Conservation (phyloP, 2,888 invertebrate genomes). For the Leucoptera coffeella region DNA sequence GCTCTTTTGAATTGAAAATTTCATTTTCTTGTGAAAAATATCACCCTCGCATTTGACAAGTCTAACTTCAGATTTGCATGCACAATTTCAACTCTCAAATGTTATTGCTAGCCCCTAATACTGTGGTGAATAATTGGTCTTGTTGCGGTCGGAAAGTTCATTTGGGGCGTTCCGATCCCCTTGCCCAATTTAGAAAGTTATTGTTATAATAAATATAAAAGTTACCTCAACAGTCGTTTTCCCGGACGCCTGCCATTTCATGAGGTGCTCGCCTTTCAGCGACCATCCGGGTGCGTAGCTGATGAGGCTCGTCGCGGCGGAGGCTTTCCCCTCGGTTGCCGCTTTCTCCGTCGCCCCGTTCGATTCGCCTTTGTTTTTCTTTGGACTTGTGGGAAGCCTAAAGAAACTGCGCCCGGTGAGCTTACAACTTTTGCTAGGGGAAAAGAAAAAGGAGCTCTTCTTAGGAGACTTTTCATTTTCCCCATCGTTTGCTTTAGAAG, state of each 20-base stretch:
- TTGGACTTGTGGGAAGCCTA: conserved; percentile 46
- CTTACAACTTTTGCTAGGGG: conserved; percentile 47
- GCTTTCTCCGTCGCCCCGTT: conserved; percentile 8
- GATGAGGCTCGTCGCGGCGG: conserved; percentile 24
- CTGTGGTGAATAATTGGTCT: conserved; percentile 5
- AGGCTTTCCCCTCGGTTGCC: conserved; percentile 12
- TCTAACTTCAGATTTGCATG: conserved; percentile 24
- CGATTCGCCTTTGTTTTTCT: conserved; percentile 36
- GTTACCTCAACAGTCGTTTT: conserved; percentile 54
- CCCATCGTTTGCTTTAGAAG: conserved; percentile 22
- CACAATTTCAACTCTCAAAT: conserved; percentile 19
- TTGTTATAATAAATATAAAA: conserved; percentile 1
- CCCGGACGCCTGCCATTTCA: conserved; percentile 57
- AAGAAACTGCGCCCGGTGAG: conserved; percentile 43
- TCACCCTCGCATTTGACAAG: conserved; percentile 13
- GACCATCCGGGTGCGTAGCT: conserved; percentile 60
- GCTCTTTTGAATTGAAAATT: conserved; percentile 42
- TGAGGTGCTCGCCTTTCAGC: conserved; percentile 54
- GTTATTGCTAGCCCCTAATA: conserved; percentile 10
- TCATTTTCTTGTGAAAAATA: conserved; percentile 35
- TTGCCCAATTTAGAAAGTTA: neutral
- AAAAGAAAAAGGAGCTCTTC: conserved; percentile 48
- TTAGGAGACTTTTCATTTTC: conserved; percentile 46
- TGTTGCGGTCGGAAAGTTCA: conserved; percentile 1
- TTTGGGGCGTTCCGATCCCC: conserved; percentile 1